A percentile compares a stretch with the other conserved stretches of the same genome.
Conservation (phyloP, 2,888 invertebrate genomes). For the Palloptera scutellata region DNA sequence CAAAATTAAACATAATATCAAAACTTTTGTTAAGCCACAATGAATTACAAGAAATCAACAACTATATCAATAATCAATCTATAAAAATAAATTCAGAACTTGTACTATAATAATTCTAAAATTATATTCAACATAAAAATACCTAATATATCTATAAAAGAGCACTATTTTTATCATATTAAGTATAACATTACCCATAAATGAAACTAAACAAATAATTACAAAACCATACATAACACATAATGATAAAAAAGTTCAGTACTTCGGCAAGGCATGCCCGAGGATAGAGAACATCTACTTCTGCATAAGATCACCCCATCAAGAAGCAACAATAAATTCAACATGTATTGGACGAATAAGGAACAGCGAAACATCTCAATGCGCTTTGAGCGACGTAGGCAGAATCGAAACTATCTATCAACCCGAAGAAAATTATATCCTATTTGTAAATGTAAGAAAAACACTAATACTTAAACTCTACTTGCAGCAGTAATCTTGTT, state of each 20-base stretch:
- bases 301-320: background rate
- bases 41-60: too few species aligned
- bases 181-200: constrained; percentile 35
- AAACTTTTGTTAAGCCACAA: too few species aligned
- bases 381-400: too few species aligned
- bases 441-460: too few species aligned
- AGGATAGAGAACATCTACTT: constrained; percentile 20
- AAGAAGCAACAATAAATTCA: constrained; percentile 7
- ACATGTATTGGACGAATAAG: background rate
- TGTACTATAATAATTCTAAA: constrained; percentile 35
- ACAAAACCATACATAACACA: constrained; percentile 22
- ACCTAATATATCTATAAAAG: constrained; percentile 27
- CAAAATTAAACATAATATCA: constrained; percentile 29
- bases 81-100: constrained; percentile 31
- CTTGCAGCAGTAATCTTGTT: background rate
- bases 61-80: constrained; percentile 20
- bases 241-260: constrained; percentile 19
- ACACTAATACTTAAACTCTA: background rate
- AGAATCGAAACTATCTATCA: too few species aligned
- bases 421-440: too few species aligned
- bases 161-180: constrained; percentile 29
- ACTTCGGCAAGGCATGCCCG: constrained; percentile 13
- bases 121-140: constrained; percentile 37
- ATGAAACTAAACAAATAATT: too few species aligned
- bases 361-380: background rate